These are phyloP conservation scores for Lampris megalopsis DNA, from an alignment of 2,113 vertebrate genomes.

Conservation along the genomic window DNA sequence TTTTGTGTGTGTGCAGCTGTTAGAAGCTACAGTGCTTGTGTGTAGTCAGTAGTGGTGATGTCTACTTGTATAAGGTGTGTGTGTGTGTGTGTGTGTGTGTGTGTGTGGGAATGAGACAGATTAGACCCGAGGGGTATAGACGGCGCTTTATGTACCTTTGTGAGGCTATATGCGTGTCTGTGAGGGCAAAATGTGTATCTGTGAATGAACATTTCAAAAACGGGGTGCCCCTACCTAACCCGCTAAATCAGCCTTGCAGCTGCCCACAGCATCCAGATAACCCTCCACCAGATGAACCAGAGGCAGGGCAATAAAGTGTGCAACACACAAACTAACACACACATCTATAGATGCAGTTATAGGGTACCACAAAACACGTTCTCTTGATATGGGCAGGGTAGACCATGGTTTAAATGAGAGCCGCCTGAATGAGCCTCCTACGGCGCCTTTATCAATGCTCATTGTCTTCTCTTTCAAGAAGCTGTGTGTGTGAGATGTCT, in stretches of 20 bases:
- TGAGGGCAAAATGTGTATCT: neutral
- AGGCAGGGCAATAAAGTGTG: neutral
- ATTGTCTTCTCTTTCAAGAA: constrained; percentile 46
- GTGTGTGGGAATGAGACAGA: constrained; percentile 32
- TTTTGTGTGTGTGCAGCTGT: constrained; percentile 21
- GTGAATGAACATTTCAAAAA: constrained; percentile 50
- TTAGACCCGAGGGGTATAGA: constrained; percentile 13
- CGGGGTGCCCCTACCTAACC: constrained; percentile 14
- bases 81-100: constrained; percentile 1
- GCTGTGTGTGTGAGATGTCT: constrained; percentile 44
- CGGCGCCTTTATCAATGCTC: constrained; percentile 30
- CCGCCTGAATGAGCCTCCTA: constrained; percentile 9
- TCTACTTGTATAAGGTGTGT: neutral
- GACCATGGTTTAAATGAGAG: neutral
- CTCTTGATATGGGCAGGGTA: neutral
- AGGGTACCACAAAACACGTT: neutral
- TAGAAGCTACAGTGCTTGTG: neutral
- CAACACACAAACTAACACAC: constrained; percentile 10
- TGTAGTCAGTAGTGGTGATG: neutral
- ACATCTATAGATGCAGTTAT: neutral
- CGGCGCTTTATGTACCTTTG: neutral
- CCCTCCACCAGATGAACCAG: constrained; percentile 7
- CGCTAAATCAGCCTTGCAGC: constrained; percentile 33
- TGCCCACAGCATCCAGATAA: constrained; percentile 1
- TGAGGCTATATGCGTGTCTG: neutral